Evolutionary conservation across 2,113 vertebrate species (phyloP).

Genomic region (Coryphaenoides rupestris): DNA sequence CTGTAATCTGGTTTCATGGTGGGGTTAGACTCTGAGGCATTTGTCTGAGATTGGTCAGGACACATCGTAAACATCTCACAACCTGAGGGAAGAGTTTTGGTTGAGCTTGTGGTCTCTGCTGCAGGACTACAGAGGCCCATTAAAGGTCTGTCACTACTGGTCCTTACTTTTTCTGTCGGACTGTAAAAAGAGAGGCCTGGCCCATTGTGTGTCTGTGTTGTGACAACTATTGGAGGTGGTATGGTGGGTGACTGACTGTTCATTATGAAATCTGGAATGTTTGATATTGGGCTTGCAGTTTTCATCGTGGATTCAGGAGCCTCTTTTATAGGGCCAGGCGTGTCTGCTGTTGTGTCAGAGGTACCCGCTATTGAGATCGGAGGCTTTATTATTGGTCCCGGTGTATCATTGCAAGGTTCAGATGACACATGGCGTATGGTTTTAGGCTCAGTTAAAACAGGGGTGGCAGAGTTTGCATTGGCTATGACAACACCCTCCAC

Average conservation of each 20-base stretch:
- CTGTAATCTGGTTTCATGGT: constrained; percentile 54
- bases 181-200: constrained; percentile 42
- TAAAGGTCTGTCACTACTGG: constrained; percentile 51
- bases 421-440: constrained; percentile 7
- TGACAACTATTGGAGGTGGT: constrained; percentile 58
- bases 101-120: constrained; percentile 25
- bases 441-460: constrained; percentile 50
- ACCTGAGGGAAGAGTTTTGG: constrained; percentile 29
- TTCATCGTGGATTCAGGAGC: constrained; percentile 19
- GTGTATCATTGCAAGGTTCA: constrained; percentile 20
- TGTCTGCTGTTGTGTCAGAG: constrained; percentile 20
- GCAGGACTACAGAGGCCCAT: constrained; percentile 42
- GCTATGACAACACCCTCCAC: constrained; percentile 26
- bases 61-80: constrained; percentile 61
- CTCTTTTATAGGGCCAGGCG: constrained; percentile 40
- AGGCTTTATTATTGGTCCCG: constrained; percentile 51
- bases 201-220: constrained; percentile 66
- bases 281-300: constrained; percentile 12
- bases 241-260: constrained; percentile 12
- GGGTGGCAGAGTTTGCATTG: not conserved
- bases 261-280: constrained; percentile 17
- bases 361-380: constrained; percentile 35
- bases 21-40: constrained; percentile 19
- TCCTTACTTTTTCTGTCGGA: constrained; percentile 29
- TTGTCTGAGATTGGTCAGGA: constrained; percentile 46